Evolutionary conservation across 2,888 invertebrate species (phyloP).

Genomic region (Meandrusa payeni): DNA sequence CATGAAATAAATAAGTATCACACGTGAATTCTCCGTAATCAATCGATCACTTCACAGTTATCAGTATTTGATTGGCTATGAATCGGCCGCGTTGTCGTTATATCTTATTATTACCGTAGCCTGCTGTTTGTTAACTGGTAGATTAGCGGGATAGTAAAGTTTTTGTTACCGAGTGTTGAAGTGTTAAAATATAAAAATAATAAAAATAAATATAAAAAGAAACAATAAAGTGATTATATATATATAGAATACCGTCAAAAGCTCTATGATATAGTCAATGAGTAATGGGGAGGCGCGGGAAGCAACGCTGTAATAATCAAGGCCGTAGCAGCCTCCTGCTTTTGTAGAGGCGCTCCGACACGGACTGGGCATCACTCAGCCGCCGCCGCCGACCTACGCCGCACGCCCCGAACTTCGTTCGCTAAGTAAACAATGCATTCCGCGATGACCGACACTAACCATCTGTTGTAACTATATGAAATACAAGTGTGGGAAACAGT

Average conservation of each 20-base stretch:
- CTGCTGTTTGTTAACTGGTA: conserved; percentile 4
- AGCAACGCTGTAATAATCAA: conserved; percentile 42
- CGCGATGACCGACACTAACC: conserved; percentile 53
- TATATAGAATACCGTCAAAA: too few species aligned
- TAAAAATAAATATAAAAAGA: not conserved
- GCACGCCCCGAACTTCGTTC: conserved; percentile 43
- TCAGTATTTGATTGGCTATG: conserved; percentile 39
- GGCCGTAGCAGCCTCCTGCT: conserved; percentile 63
- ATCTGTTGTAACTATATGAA: conserved; percentile 54
- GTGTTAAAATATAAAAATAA: not conserved
- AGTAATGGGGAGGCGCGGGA: conserved; percentile 29
- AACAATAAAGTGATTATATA: too few species aligned
- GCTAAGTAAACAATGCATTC: conserved; percentile 52
- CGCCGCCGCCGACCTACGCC: conserved; percentile 47
- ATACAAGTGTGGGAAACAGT: conserved; percentile 31
- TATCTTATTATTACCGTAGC: conserved; percentile 25
- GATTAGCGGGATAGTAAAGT: not conserved
- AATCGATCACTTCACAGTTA: conserved; percentile 49
- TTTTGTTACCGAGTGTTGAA: not conserved
- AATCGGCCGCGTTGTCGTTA: conserved; percentile 52
- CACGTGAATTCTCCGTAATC: conserved; percentile 48
- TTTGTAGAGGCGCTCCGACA: conserved; percentile 33
- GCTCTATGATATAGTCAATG: not conserved
- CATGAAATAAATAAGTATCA: conserved; percentile 22
- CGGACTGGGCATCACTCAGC: conserved; percentile 40